phyloP scores from a whole-genome alignment of 1,140 invertebrate genomes.

The Macrocentrus cingulum region DNA sequence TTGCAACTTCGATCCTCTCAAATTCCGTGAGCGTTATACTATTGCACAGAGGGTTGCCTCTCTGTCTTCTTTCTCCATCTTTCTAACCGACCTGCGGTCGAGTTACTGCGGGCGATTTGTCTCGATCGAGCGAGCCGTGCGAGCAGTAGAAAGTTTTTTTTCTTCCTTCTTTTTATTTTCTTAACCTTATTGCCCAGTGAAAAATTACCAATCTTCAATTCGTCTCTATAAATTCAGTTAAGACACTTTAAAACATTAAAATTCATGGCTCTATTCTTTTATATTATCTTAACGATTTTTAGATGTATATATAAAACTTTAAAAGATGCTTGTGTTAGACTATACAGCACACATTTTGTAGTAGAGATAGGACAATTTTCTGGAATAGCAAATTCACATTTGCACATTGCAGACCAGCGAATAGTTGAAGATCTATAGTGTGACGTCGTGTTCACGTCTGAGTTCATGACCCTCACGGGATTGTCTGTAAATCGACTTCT shows the following conservation, averaged over 20 bases:
- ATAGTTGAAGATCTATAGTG: background rate
- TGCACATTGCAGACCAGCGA: background rate
- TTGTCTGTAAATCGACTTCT: constrained; percentile 11
- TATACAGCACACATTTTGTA: too few relatives aligned
- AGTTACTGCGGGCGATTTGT: constrained; percentile 33
- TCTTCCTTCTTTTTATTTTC: constrained; percentile 8
- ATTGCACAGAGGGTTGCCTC: constrained; percentile 1
- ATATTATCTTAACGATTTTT: background rate
- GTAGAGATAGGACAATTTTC: background rate
- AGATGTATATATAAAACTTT: too few relatives aligned
- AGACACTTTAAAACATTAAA: constrained; percentile 10
- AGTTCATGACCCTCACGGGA: constrained; percentile 7
- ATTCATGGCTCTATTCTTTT: background rate
- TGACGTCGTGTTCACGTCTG: background rate
- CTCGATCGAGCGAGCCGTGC: constrained; percentile 26
- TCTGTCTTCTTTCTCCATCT: constrained; percentile 17
- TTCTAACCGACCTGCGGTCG: constrained; percentile 19
- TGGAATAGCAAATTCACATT: too few relatives aligned
- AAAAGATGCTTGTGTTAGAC: too few relatives aligned
- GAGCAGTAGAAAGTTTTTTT: background rate
- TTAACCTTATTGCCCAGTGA: too few relatives aligned
- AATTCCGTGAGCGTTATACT: constrained; percentile 17
- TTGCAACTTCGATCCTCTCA: background rate
- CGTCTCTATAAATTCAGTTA: constrained; percentile 26
- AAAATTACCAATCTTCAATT: constrained; percentile 18